Conservation (phyloP, 1,140 invertebrate genomes). For the Eupeodes corollae region DNA sequence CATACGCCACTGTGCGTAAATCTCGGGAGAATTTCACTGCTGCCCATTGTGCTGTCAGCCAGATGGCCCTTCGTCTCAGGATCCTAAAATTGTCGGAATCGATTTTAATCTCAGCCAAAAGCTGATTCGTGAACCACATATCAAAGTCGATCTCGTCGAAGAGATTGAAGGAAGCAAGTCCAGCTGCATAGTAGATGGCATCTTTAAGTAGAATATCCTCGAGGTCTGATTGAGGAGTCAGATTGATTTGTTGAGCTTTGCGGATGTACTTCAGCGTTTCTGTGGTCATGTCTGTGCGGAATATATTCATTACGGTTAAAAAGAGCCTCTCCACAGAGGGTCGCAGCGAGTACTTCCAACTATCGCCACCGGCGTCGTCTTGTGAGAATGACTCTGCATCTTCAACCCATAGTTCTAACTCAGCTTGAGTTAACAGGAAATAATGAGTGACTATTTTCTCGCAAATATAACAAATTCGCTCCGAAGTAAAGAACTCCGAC, state of each 20-base stretch:
- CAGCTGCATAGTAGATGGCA: constrained; percentile 89
- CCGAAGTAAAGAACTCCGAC: constrained; percentile 59
- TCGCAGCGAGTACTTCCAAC: constrained; percentile 83
- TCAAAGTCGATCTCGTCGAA: constrained; percentile 92
- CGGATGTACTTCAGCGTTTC: constrained; percentile 64
- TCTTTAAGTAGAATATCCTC: constrained; percentile 75
- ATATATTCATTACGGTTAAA: constrained; percentile 71
- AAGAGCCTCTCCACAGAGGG: constrained; percentile 81
- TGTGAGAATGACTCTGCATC: constrained; percentile 82
- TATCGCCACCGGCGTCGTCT: constrained; percentile 79
- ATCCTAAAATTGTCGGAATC: constrained; percentile 78
- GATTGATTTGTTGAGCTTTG: constrained; percentile 47
- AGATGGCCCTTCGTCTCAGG: constrained; percentile 75
- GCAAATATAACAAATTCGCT: constrained; percentile 65
- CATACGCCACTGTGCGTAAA: constrained; percentile 69
- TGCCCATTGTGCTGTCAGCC: constrained; percentile 77
- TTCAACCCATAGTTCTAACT: constrained; percentile 78
- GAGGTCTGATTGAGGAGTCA: constrained; percentile 54
- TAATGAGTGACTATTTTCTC: constrained; percentile 76
- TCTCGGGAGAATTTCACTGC: constrained; percentile 73
- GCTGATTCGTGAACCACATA: constrained; percentile 75
- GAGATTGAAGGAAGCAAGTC: constrained; percentile 78
- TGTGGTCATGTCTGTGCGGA: constrained; percentile 53
- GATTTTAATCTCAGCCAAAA: constrained; percentile 71
- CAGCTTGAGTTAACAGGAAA: constrained; percentile 71